Base-by-base conservation (phyloP, 2,113 vertebrate species). In the Nibea albiflora region DNA sequence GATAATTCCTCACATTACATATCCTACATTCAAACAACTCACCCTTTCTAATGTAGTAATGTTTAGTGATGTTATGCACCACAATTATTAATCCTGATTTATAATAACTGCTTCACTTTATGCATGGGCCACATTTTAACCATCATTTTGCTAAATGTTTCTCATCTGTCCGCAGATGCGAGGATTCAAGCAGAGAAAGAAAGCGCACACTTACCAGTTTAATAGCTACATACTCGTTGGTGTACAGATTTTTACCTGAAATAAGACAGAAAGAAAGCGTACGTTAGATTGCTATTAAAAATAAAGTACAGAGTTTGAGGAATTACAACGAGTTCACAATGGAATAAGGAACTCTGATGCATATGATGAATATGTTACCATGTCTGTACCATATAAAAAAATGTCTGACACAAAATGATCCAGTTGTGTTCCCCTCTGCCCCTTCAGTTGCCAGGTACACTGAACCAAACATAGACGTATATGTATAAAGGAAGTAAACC, bases 191-290 rank as follows among this genome's bases (percentile, higher is more conserved):
- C 64, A 56, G n/a, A 47, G n/a, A 61, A 57, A 56, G 16, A 80
- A 78, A 61, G 17, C 24, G 57, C 16, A 52, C 83, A 97, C 97
- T 98, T 91, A 99, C 98, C 97, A 99, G 95, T 97, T 99, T 99
- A 94, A 99, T 99, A 86, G 98, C 98, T 95, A 99, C 98, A 93
- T 98, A 99, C 93, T 99, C 98, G 86, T 99, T 99, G 92, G 98
- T 98, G 95, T 98, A 99, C 90, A 99, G 97, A 94, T 99, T 99
- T 95, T 99, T 99, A 92, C 98, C 98, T 99, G 81, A n/a, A 94
- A 94, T 14, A 87, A 93, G 92, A 88, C 28, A 93, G 76, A 74
- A 67, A 54, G 79, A 56, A 22, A 61, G 14, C 14, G 16, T 20
- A n/a, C 5, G n/a, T 65, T 50, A 76, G 49, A 63, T 19, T 2